These are phyloP conservation scores for Typhlichthys subterraneus DNA, from an alignment of 2,797 vertebrate genomes.

Conservation along the genomic window DNA sequence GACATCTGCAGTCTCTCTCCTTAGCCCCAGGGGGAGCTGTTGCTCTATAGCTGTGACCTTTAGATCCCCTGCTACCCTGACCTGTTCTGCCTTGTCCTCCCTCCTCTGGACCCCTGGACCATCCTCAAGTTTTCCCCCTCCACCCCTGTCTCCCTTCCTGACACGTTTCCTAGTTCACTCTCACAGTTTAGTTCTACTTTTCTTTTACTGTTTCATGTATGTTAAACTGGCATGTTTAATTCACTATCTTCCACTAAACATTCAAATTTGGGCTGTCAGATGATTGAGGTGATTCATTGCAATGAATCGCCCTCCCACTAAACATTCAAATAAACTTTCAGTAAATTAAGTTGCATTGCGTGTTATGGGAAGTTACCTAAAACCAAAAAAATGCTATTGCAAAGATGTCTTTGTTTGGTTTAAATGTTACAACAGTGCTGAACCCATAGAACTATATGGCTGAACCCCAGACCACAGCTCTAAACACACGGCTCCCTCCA, in stretches of 20 bases:
- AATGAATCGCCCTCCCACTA: neutral
- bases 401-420: neutral
- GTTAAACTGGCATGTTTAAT: neutral
- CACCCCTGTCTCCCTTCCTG: constrained; percentile 3
- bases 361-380: too few relatives aligned
- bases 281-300: too few relatives aligned
- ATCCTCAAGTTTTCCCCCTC: constrained; percentile 9
- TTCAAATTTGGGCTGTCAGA: too few relatives aligned
- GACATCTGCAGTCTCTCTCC: constrained; percentile 26
- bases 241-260: neutral
- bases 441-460: neutral
- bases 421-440: constrained; percentile 31
- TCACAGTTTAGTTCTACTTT: neutral
- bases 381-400: too few relatives aligned
- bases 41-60: constrained; percentile 52
- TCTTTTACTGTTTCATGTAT: neutral
- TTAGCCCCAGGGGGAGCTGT: constrained; percentile 72
- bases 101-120: constrained; percentile 18
- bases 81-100: constrained; percentile 18
- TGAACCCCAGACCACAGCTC: constrained; percentile 23
- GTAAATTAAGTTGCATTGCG: too few relatives aligned
- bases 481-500: constrained; percentile 51
- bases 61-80: constrained; percentile 12
- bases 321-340: too few relatives aligned
- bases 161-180: neutral